A percentile compares a stretch with the other conserved stretches of the same genome.
phyloP scores from a whole-genome alignment of 2,797 vertebrate species.

The Gambusia yucatana region DNA sequence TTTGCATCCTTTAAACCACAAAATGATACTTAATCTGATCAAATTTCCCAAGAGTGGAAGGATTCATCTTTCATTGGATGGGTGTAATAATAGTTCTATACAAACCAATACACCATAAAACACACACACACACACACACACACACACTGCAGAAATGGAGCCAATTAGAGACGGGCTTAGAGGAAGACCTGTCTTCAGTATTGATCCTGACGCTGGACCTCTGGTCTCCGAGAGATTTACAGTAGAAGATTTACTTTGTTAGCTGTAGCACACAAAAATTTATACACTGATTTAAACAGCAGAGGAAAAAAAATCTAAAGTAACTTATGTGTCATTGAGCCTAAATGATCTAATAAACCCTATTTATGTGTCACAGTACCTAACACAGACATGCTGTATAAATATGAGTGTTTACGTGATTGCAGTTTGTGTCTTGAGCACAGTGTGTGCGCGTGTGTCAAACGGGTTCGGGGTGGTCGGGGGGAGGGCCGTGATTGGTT shows the following conservation, averaged over 20 bases:
- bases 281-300: slow-evolving; percentile 31
- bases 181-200: slow-evolving; percentile 74
- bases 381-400: slow-evolving; percentile 35
- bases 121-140: slow-evolving; percentile 15
- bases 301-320: slow-evolving; percentile 43
- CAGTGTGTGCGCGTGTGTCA: slow-evolving; percentile 1
- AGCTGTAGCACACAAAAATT: slow-evolving; percentile 60
- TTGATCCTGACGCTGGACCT: slow-evolving; percentile 78
- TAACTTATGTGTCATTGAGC: slow-evolving; percentile 37
- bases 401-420: slow-evolving; percentile 1
- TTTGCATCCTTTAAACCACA: slow-evolving; percentile 9
- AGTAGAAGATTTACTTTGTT: slow-evolving; percentile 72
- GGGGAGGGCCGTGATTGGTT: slow-evolving; percentile 54
- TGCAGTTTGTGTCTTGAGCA: neutral
- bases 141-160: slow-evolving; percentile 56
- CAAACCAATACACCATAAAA: slow-evolving; percentile 31
- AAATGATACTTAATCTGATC: slow-evolving; percentile 31
- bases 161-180: slow-evolving; percentile 71
- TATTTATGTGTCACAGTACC: slow-evolving; percentile 43
- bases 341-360: slow-evolving; percentile 16
- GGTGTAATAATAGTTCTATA: slow-evolving; percentile 49
- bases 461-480: neutral
- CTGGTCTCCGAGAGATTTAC: slow-evolving; percentile 76
- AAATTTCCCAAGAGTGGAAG: slow-evolving; percentile 28
- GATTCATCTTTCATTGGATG: slow-evolving; percentile 48